Conservation (phyloP, 2,888 invertebrate genomes). For the Hydraecia micacea region DNA sequence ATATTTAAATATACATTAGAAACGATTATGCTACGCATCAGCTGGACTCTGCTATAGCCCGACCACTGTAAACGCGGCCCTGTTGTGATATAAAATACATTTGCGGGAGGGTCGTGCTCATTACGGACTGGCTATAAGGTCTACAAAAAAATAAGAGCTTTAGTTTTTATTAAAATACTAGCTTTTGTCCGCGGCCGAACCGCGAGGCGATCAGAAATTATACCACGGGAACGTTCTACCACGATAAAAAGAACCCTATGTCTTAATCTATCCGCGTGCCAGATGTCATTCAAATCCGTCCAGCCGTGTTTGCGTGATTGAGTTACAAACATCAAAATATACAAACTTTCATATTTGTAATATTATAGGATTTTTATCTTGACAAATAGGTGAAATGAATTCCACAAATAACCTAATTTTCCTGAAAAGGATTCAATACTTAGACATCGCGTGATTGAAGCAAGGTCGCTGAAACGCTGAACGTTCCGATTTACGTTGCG, state of each 20-base stretch:
- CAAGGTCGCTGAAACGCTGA: slow-evolving; percentile 42
- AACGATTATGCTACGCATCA: too few species aligned
- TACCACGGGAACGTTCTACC: background rate
- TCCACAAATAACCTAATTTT: slow-evolving; percentile 32
- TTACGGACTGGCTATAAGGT: too few species aligned
- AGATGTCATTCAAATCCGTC: background rate
- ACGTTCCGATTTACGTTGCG: slow-evolving; percentile 42
- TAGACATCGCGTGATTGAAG: slow-evolving; percentile 38
- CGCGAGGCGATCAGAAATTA: background rate
- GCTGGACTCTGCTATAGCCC: too few species aligned
- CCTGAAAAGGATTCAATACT: slow-evolving; percentile 26
- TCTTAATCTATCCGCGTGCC: too few species aligned
- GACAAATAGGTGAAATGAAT: slow-evolving; percentile 14
- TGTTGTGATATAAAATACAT: too few species aligned
- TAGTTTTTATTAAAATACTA: background rate
- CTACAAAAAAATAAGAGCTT: too few species aligned
- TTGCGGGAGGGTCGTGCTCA: too few species aligned
- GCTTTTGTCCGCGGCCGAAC: background rate
- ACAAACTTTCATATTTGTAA: background rate
- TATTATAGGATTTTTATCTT: background rate
- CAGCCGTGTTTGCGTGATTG: background rate
- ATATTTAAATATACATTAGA: background rate
- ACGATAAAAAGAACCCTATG: too few species aligned
- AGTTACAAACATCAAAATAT: background rate
- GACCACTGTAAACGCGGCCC: too few species aligned